A percentile compares a stretch with the other conserved stretches of the same genome.
phyloP scores from a whole-genome alignment of 2,797 vertebrate genomes.

The Meriones psammophilus region DNA sequence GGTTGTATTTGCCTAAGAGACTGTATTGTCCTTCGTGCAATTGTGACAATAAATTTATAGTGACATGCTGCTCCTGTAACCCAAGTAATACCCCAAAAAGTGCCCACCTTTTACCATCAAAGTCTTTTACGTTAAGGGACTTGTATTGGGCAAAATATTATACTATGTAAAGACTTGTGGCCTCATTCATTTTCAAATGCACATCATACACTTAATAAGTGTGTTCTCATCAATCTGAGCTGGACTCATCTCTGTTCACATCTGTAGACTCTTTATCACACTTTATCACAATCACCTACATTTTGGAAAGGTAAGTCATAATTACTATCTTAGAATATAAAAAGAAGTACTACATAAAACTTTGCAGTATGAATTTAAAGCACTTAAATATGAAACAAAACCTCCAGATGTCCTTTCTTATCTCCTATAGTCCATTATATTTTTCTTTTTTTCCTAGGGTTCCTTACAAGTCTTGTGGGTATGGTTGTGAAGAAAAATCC shows the following conservation, averaged over 20 bases:
- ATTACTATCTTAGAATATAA: conserved; percentile 5
- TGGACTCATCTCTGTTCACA: not conserved
- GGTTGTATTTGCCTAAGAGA: not conserved
- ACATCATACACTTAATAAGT: not conserved
- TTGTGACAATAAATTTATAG: conserved; percentile 48
- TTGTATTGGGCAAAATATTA: conserved; percentile 32
- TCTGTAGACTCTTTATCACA: not conserved
- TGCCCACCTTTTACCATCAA: not conserved
- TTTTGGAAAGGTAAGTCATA: conserved; percentile 28
- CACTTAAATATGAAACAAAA: not conserved
- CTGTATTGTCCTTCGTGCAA: conserved; percentile 10
- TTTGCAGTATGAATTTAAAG: not conserved
- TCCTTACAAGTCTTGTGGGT: not conserved
- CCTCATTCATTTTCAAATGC: conserved; percentile 41
- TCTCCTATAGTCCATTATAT: accelerated
- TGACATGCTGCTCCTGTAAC: conserved; percentile 5
- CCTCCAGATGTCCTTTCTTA: not conserved
- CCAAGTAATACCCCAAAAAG: not conserved
- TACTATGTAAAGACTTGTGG: not conserved
- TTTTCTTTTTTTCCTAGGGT: not conserved
- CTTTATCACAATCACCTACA: not conserved
- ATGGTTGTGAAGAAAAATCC: not conserved
- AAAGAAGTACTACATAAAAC: conserved; percentile 33
- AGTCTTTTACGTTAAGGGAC: conserved; percentile 49
- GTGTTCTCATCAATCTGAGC: not conserved